Evolutionary conservation across 2,888 invertebrate genomes (phyloP), one percentile per base, ranked within the genome.

Genomic region (Empis livida): DNA sequence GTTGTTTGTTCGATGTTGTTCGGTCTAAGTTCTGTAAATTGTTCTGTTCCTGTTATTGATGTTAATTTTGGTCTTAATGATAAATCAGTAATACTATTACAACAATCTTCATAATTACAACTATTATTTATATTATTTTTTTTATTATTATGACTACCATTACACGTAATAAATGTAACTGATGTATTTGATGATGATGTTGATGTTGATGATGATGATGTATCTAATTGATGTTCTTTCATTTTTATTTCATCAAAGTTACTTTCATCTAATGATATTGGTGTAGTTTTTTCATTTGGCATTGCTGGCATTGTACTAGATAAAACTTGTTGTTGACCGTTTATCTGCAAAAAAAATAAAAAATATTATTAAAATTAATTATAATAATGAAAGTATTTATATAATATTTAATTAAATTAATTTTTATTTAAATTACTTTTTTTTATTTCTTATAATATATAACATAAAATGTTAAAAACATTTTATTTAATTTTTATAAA

Each of bases 231-330:
- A 51, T 43, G 54, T 45, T 65, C 64, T 53, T 62, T 64, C 42
- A 65, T 54, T 46, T 63, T 60, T 17, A 64, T 54, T 53, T 64
- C 61, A 45, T 57, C 54, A 55, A 60, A 65, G 57, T 62, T 63
- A 56, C 59, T 58, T 56, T 67, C 67, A 54, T 53, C 61, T 53
- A 67, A 53, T 53, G 67, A 62, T 52, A 67, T 60, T 55, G 64
- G 60, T 50, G 65, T 61, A 54, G 62, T 52, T 61, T 68, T 67
- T 55, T 68, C 68, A 60, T 67, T 66, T 60, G 68, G 63, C 68
- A 68, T 68, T 56, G 68, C 64, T 64, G 68, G 67, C 67, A 68
- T 67, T 57, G 61, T 65, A 55, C 51, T 57, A 54, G 57, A 55
- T 46, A 54, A 52, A 51, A 59, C 56, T 49, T 59, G 59, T 48